phyloP scores from a whole-genome alignment of 2,888 invertebrate species.

The Strigamia crassipes region DNA sequence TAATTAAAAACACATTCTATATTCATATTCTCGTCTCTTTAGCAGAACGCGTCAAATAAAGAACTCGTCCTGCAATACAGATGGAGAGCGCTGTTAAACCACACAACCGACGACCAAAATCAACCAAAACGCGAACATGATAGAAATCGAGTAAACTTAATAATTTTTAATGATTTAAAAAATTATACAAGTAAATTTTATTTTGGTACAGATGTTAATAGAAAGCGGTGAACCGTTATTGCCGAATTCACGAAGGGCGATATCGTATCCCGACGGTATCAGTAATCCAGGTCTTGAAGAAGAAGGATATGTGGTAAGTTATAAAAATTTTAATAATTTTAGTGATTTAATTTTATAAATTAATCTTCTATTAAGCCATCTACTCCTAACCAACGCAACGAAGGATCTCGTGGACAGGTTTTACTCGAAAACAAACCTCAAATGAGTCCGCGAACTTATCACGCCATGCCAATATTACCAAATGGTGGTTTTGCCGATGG shows the following conservation, averaged over 20 bases:
- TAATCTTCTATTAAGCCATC: constrained; percentile 46
- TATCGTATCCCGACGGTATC: constrained; percentile 49
- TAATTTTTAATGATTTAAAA: neutral
- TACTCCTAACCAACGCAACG: constrained; percentile 46
- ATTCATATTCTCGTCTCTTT: neutral
- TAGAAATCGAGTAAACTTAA: neutral
- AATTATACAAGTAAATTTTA: neutral
- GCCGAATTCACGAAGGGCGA: constrained; percentile 45
- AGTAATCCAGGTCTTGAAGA: constrained; percentile 48
- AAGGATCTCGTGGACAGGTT: constrained; percentile 48
- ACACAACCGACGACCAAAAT: neutral
- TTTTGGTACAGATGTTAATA: neutral
- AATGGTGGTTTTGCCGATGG: neutral
- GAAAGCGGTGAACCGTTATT: constrained; percentile 50
- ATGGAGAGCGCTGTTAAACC: neutral
- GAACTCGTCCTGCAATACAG: neutral
- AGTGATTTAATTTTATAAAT: neutral
- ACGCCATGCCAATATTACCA: neutral
- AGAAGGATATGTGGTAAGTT: constrained; percentile 48
- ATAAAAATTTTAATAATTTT: neutral
- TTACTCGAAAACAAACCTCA: constrained; percentile 43
- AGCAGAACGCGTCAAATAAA: neutral
- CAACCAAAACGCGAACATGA: neutral
- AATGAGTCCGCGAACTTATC: neutral
- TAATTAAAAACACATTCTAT: neutral